These are phyloP conservation scores for Periophthalmodon schlosseri DNA, from an alignment of 2,113 vertebrate species.

Conservation along the genomic window DNA sequence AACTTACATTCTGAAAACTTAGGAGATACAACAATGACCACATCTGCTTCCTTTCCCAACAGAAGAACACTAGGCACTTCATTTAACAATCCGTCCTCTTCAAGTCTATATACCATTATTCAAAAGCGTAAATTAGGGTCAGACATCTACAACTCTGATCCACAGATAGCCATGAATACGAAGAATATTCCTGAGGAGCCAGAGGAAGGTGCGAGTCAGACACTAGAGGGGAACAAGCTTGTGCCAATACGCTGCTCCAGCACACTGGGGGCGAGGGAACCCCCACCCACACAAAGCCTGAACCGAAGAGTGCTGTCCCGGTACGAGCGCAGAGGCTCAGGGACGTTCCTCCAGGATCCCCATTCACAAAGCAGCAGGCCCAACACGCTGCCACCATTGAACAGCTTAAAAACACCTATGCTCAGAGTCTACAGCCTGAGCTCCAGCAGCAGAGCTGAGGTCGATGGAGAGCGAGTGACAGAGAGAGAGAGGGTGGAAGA, in stretches of 20 bases:
- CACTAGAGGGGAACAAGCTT: conserved; percentile 74
- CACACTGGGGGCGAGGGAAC: conserved; percentile 76
- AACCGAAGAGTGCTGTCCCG: conserved; percentile 71
- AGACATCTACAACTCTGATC: conserved; percentile 87
- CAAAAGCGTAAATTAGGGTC: conserved; percentile 81
- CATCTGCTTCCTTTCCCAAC: conserved; percentile 37
- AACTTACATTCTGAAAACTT: conserved; percentile 75
- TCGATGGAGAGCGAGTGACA: too few species aligned
- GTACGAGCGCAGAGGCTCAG: conserved; percentile 79
- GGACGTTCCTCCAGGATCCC: conserved; percentile 75
- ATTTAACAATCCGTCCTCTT: conserved; percentile 74
- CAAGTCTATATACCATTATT: conserved; percentile 82
- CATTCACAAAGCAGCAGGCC: conserved; percentile 72
- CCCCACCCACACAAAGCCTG: conserved; percentile 51
- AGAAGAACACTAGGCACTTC: conserved; percentile 49
- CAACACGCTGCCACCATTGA: conserved; percentile 86
- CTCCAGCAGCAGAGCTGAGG: conserved; percentile 49
- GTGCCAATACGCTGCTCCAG: conserved; percentile 73
- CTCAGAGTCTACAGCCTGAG: conserved; percentile 37
- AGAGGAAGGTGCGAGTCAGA: conserved; percentile 68
- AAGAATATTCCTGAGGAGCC: conserved; percentile 41
- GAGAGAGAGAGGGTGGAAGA: too few species aligned
- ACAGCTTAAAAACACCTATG: conserved; percentile 60
- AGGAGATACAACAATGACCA: conserved; percentile 26
- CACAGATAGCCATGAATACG: conserved; percentile 75